These are phyloP conservation scores for Protonemura montana DNA, from an alignment of 2,888 invertebrate species.

Conservation along the genomic window DNA sequence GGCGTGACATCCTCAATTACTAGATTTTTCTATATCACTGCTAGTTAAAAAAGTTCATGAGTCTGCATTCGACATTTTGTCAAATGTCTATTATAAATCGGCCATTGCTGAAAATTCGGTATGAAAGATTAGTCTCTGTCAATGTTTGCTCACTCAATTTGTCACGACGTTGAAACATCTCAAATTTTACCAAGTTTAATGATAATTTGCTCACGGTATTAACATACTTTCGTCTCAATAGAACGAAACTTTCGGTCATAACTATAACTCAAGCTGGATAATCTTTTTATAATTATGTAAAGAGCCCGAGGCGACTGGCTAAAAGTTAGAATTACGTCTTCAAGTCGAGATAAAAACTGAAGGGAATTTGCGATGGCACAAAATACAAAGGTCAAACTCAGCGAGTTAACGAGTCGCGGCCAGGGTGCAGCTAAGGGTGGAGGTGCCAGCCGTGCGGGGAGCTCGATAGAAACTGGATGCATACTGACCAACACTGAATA, in stretches of 20 bases:
- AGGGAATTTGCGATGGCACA: neutral
- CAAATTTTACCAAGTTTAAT: neutral
- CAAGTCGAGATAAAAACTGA: constrained; percentile 9
- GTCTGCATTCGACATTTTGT: neutral
- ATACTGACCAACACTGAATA: too few species aligned
- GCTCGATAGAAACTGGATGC: too few species aligned
- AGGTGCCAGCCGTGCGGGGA: too few species aligned
- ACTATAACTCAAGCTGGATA: neutral
- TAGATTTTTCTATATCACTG: neutral
- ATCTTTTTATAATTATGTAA: constrained; percentile 20
- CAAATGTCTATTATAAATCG: neutral
- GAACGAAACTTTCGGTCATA: constrained; percentile 17
- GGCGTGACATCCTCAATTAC: neutral
- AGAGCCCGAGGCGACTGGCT: neutral
- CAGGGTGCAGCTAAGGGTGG: too few species aligned
- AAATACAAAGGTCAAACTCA: neutral
- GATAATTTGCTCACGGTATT: constrained; percentile 19
- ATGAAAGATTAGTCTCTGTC: neutral
- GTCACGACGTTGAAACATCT: neutral
- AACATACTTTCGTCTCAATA: neutral
- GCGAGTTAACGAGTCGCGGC: too few species aligned
- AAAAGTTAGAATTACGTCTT: neutral
- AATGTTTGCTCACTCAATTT: neutral
- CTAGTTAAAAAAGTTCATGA: neutral
- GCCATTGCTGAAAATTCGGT: neutral